Percentiles rank a stretch among this genome's conserved stretches.
phyloP scores from a whole-genome alignment of 2,113 vertebrate genomes.

The Mustela nigripes region DNA sequence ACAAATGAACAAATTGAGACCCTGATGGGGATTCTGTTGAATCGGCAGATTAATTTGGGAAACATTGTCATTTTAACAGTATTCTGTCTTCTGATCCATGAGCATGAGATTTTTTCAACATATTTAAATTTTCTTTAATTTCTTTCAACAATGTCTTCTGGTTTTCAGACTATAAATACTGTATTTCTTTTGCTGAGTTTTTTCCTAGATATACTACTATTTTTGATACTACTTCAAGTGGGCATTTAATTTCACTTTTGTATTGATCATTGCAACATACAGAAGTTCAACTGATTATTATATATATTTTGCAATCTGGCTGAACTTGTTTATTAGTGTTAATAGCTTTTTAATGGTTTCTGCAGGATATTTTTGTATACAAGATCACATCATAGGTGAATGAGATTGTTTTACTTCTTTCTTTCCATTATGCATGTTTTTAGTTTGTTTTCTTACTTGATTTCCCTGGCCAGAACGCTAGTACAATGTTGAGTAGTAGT shows the following conservation, averaged over 20 bases:
- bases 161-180: background rate
- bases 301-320: background rate
- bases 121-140: background rate
- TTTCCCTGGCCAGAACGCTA: background rate
- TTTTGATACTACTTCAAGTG: background rate
- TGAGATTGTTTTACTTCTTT: background rate
- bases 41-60: background rate
- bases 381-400: background rate
- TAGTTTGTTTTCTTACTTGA: background rate
- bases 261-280: background rate
- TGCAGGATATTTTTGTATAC: background rate
- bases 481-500: background rate
- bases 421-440: background rate
- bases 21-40: background rate
- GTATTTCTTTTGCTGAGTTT: background rate
- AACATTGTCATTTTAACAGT: background rate
- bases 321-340: background rate
- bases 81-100: background rate
- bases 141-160: background rate
- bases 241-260: background rate
- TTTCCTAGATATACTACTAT: background rate
- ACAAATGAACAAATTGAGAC: background rate
- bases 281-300: background rate
- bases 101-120: background rate
- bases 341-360: background rate